phyloP scores from a whole-genome alignment of 2,888 invertebrate genomes.

The Tipula helvola region DNA sequence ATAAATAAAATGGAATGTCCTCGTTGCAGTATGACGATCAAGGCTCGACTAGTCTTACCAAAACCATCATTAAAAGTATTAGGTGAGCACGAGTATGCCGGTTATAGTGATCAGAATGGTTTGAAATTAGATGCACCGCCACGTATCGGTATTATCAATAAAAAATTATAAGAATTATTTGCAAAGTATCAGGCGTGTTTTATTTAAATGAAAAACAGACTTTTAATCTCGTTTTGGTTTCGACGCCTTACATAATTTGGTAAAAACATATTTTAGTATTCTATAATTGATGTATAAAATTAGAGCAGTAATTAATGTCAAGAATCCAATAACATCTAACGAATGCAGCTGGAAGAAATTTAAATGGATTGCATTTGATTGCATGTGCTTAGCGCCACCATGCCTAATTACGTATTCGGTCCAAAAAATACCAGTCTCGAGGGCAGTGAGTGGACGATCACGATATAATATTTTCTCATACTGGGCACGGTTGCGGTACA shows the following conservation, averaged over 20 bases:
- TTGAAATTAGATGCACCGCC: slow-evolving; percentile 33
- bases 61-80: slow-evolving; percentile 25
- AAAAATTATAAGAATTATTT: background rate
- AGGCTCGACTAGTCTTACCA: slow-evolving; percentile 23
- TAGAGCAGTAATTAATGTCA: slow-evolving; percentile 19
- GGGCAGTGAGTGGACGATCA: slow-evolving; percentile 34
- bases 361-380: background rate
- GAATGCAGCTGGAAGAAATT: background rate
- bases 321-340: background rate
- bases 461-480: slow-evolving; percentile 32
- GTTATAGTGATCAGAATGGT: slow-evolving; percentile 11
- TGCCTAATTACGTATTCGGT: slow-evolving; percentile 38
- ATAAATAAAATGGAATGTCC: slow-evolving; percentile 22
- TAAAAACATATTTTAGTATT: background rate
- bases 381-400: slow-evolving; percentile 25
- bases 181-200: background rate
- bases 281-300: background rate
- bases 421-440: slow-evolving; percentile 27
- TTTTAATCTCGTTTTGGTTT: background rate
- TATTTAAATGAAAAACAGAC: background rate
- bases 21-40: slow-evolving; percentile 24
- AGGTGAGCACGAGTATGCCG: slow-evolving; percentile 14
- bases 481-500: slow-evolving; percentile 22
- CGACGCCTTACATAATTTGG: background rate
- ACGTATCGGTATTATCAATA: slow-evolving; percentile 18